phyloP scores from a whole-genome alignment of 2,113 vertebrate genomes.

The Hassar affinis region DNA sequence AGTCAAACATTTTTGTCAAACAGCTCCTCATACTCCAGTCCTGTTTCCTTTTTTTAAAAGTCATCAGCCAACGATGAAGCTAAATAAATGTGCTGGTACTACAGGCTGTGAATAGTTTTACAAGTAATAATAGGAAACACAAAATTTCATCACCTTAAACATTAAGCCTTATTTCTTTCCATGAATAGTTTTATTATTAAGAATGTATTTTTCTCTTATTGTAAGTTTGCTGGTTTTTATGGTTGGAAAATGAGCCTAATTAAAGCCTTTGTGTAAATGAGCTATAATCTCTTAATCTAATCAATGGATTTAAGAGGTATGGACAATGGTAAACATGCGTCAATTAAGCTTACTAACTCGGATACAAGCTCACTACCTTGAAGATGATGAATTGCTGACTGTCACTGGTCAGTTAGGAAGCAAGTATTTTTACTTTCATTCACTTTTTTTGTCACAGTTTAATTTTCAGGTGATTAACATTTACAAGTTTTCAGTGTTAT shows the following conservation, averaged over 20 bases:
- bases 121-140: background rate
- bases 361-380: background rate
- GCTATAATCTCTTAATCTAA: background rate
- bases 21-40: background rate
- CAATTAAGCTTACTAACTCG: background rate
- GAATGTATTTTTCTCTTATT: background rate
- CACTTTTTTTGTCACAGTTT: background rate
- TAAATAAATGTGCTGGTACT: background rate
- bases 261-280: background rate
- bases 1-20: constrained; percentile 15
- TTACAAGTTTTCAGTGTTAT: constrained; percentile 19
- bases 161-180: constrained; percentile 15
- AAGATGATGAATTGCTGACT: background rate
- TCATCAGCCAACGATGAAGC: background rate
- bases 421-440: background rate
- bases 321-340: background rate
- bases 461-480: background rate
- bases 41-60: background rate
- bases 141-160: constrained; percentile 3
- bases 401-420: background rate
- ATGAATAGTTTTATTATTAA: constrained; percentile 11
- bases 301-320: background rate
- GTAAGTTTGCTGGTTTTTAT: background rate
- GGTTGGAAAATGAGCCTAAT: background rate
- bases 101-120: constrained; percentile 15